These are phyloP conservation scores for Pomatorhinus ruficollis DNA, from an alignment of 2,113 vertebrate species.

Conservation along the genomic window DNA sequence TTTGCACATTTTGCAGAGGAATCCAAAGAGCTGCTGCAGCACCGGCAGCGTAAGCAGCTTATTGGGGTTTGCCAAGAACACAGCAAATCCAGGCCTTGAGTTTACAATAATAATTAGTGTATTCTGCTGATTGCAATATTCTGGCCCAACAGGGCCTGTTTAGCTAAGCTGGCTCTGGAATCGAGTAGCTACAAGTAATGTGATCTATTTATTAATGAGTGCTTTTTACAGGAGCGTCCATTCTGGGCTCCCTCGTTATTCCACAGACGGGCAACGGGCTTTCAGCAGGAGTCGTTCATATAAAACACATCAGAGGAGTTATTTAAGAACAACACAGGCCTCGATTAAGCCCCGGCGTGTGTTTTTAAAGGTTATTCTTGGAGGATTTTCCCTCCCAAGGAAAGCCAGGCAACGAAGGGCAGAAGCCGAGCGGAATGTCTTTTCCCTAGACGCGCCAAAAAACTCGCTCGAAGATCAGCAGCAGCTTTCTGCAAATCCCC, in stretches of 20 bases:
- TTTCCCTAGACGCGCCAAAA: not conserved
- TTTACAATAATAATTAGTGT: constrained; percentile 31
- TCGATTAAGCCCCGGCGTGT: not conserved
- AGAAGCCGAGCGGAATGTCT: not conserved
- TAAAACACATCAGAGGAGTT: not conserved
- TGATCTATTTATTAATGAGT: not conserved
- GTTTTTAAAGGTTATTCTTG: not conserved
- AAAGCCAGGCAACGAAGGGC: not conserved
- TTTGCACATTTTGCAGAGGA: not conserved
- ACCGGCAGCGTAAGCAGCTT: not conserved
- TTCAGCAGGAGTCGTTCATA: not conserved
- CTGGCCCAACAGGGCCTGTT: constrained; percentile 7
- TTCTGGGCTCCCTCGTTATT: not conserved
- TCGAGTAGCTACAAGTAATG: not conserved
- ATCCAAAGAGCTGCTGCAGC: not conserved
- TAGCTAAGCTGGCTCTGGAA: not conserved
- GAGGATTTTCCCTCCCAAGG: not conserved
- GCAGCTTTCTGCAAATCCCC: not conserved
- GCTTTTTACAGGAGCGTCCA: not conserved
- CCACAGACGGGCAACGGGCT: not conserved
- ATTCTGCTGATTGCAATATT: constrained; percentile 5
- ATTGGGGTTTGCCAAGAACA: constrained; percentile 33
- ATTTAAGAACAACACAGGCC: not conserved
- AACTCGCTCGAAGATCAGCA: not conserved
- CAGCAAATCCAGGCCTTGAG: constrained; percentile 22